Base-by-base conservation (phyloP, 2,888 invertebrate genomes). In the Caenorhabditis panamensis region DNA sequence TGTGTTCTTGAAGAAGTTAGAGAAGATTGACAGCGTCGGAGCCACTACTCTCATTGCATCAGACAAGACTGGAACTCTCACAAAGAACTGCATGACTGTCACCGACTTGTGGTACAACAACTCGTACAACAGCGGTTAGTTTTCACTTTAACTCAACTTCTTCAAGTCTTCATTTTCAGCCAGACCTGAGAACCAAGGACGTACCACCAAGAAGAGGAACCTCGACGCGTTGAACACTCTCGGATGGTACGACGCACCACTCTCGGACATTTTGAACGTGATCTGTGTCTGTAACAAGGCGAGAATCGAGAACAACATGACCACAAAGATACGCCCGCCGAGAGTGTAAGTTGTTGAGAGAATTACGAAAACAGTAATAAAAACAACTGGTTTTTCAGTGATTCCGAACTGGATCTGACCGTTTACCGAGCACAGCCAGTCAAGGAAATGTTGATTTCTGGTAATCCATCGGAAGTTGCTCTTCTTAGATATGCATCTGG, bases 221-320 rank as follows among this genome's bases (percentile, higher is more conserved):
- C 56, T 79, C 44, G 73, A 78, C 44, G 79, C 78, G 11, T 59
- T 72, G 37, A 76, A 64, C 63, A 68, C 80, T 22, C 53, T 68
- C 20, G 78, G 79, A 37, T 83, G 71, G 73, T 73, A 77, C 63
- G 84, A 84, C 36, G 69, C 81, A 4, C 84, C 84, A 8, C 66
- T 86, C 20, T 68, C 76, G 8, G 86, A 86, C 66, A 82, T 86
- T 53, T 71, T 86, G n/a, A 81, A 79, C 53, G 80, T 82, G 36
- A 82, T 84, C 58, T 79, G 82, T 56, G 78, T 86, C 18, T 86
- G 86, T 67, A 86, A 86, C 67, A 85, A 85, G 73, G 84, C 84
- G 22, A 53, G 78, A 47, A 72, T 85, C 75, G 83, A 83, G 54
- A 73, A 56, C 31, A 80, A 71, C 28, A 47, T 76, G 58, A 79